Evolutionary conservation across 2,113 vertebrate species (phyloP), one percentile per base, ranked within the genome.

Genomic region (Triplophysa rosa): DNA sequence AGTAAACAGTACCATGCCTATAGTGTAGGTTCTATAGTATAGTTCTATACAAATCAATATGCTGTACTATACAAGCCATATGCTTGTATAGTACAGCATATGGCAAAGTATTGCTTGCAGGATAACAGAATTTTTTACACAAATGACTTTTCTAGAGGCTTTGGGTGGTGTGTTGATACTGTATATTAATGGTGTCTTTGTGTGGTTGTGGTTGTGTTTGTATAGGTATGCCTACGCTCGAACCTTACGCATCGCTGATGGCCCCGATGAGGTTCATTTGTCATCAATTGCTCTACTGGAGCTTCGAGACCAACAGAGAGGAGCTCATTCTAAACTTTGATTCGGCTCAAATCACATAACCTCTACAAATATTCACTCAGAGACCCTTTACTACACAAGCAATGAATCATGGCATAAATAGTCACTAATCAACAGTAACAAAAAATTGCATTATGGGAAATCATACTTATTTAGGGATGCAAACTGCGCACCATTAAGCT

Each of bases 211-310:
- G 17, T 37, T 76, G 3, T 69, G 56, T 80, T 23, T 40, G 23
- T 80, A 16, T 24, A 98, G 96, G 95, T 98, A 96, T n/a, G 86
- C 92, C 0, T 66, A 91, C 0, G 84, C 82, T 0, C 91, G 95
- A 40, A 89, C 93, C 11, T 74, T 98, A 42, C 93, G 95, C 21
- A 79, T 99, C 8, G 96, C 95, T 0, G 96, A 98, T 0, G 97
- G 97, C 2, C 96, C 96, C 0, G 95, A 98, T 1, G 97, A 98
- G 90, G 96, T 98, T 64, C 96, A 98, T 75, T 95, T 98, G 69
- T 97, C 95, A 1, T 84, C 94, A 1, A 88, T 97, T 0, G 95
- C 95, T 19, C 84, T 59, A 40, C 86, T 95, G 83, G 97, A 99
- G 80, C 90, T 99, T 62, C 87, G 66, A 2, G 94, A 96, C 14